phyloP scores from a whole-genome alignment of 2,113 vertebrate species.

The Sinocyclocheilus maitianheensis region DNA sequence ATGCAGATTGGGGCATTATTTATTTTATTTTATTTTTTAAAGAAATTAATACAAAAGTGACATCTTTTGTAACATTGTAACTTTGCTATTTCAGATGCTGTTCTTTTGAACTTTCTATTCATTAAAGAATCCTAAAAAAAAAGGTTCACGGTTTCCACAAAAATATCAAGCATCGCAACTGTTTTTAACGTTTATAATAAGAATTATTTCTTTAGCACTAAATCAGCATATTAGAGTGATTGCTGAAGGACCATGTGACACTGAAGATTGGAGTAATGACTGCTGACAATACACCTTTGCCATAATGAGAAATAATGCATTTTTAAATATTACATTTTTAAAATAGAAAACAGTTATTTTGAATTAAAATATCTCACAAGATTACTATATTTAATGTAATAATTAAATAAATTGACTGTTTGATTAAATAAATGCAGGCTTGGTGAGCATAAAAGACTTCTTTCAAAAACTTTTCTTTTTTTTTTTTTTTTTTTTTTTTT shows the following conservation, averaged over 20 bases:
- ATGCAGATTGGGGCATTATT: no score
- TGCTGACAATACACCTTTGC: background rate
- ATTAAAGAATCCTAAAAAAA: background rate
- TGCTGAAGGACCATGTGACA: background rate
- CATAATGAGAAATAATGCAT: background rate
- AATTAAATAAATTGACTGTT: no score
- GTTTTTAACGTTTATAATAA: background rate
- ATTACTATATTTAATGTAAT: background rate
- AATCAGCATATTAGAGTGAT: background rate
- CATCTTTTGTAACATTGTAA: background rate
- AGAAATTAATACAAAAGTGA: background rate
- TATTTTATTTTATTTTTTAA: no score
- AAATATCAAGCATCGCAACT: background rate
- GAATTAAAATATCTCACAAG: background rate
- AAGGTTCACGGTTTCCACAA: background rate
- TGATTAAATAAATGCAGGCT: background rate
- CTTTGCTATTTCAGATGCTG: background rate
- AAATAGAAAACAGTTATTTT: background rate
- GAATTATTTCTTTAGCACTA: background rate
- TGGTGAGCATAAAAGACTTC: background rate
- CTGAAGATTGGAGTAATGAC: background rate
- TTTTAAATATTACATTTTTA: background rate
- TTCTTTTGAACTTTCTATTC: background rate
- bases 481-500: no score
- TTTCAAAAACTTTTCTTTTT: no score